Evolutionary conservation across 2,888 invertebrate species (phyloP), one percentile per base, ranked within the genome.

Genomic region (Drosophila neotestacea): DNA sequence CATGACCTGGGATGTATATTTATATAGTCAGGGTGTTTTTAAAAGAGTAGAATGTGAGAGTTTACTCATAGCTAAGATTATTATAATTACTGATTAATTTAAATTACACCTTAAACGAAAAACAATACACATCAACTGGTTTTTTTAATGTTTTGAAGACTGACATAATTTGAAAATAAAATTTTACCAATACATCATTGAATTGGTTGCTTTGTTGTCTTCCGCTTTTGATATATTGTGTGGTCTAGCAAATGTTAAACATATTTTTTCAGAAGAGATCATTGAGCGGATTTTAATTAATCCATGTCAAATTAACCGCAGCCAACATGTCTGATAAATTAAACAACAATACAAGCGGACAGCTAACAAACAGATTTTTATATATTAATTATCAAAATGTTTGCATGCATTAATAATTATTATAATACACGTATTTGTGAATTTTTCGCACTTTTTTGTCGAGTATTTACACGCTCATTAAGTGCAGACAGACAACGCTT

Each of bases 381-480:
- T 70, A 80, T 79, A 75, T 78, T 80, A 85, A 88, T 88, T 78
- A 85, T 77, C 65, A 58, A 79, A 79, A 62, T 79, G 61, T 76
- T 76, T 62, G 68, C 72, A 62, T 46, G 67, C 73, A 67, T 82
- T 68, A 61, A 70, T 62, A 22, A 22, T 22, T 22, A 59, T 65
- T 54, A 52, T 67, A 48, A 58, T 22, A 22, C 22, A 22, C 22
- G 27, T 32, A 51, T 73, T 83, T 58, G 64, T 58, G 16, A 9
- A 16, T n/a, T 39, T 56, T 32, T 64, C 16, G 9, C 41, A 4
- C 9, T 1, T 10, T 36, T 58, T 36, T 30, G 10, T 42, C 16
- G n/a, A 56, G 30, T 70, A 70, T 85, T 84, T 85, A 56, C 76
- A 52, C 51, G 68, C 80, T 83, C 80, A 77, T 84, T 84, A 80